Conservation (phyloP, 2,797 vertebrate species). For the Tauraco hartlaubi region DNA sequence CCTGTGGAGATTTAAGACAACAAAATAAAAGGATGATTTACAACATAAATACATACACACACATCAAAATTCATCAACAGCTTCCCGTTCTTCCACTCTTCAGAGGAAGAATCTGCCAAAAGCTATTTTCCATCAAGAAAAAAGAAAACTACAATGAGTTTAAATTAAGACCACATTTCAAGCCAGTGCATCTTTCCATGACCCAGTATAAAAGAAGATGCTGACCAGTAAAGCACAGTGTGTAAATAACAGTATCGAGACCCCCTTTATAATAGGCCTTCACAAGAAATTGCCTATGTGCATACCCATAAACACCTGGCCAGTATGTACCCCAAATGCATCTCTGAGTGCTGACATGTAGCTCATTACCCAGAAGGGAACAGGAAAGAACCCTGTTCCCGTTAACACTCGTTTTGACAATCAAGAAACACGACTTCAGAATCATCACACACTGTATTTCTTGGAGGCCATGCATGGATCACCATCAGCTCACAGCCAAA, state of each 20-base stretch:
- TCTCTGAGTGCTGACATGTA: neutral
- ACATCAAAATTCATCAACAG: neutral
- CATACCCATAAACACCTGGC: rapidly evolving
- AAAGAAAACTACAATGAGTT: neutral
- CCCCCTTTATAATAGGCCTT: neutral
- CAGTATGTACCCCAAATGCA: rapidly evolving
- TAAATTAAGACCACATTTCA: neutral
- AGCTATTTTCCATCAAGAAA: neutral
- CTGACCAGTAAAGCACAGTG: neutral
- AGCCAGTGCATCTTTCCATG: neutral
- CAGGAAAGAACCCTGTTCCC: neutral
- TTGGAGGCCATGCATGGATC: rapidly evolving
- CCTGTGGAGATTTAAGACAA: neutral
- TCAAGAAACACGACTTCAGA: neutral
- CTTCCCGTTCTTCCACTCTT: neutral
- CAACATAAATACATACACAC: rapidly evolving
- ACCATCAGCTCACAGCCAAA: rapidly evolving
- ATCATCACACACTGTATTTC: rapidly evolving
- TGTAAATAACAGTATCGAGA: neutral
- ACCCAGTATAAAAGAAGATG: neutral
- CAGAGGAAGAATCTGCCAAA: neutral
- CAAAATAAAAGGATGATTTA: neutral
- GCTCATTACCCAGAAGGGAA: neutral
- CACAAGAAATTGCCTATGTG: rapidly evolving
- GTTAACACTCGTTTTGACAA: neutral